Evolutionary conservation across 2,113 vertebrate genomes (phyloP).

Genomic region (Myiozetetes cayanensis): DNA sequence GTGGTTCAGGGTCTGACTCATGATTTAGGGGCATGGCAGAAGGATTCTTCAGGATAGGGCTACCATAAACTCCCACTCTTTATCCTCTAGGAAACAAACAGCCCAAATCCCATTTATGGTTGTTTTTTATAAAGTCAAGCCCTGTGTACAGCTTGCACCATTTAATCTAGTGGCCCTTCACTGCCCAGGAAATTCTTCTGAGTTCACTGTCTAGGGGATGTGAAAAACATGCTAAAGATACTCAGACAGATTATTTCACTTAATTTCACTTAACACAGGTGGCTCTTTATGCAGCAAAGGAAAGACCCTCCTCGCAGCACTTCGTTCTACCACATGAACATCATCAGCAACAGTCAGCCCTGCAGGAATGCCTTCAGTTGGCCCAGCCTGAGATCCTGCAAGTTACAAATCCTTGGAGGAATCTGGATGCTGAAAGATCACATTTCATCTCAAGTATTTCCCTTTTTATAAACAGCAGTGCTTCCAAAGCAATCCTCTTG

Average conservation of each 20-base stretch:
- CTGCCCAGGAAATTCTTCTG: not conserved
- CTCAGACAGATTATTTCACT: not conserved
- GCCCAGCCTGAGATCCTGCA: not conserved
- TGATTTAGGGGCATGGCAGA: not conserved
- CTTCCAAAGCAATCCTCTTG: slow-evolving; percentile 42
- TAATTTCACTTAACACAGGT: slow-evolving; percentile 9
- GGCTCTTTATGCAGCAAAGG: not conserved
- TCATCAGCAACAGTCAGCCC: not conserved
- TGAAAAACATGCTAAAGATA: not conserved
- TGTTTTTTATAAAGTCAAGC: not conserved
- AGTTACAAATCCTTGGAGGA: slow-evolving; percentile 47
- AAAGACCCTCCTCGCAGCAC: not conserved
- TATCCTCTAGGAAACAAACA: not conserved
- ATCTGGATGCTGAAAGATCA: slow-evolving; percentile 49
- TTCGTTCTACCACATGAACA: not conserved
- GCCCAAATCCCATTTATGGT: not conserved
- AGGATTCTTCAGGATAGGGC: not conserved
- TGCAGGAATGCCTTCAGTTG: slow-evolving; percentile 23
- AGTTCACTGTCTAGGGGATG: not conserved
- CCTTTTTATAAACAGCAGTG: slow-evolving; percentile 34
- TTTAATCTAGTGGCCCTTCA: not conserved
- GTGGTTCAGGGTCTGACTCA: not conserved
- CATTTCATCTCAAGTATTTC: slow-evolving; percentile 54
- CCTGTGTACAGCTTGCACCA: not conserved
- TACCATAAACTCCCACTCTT: not conserved